Base-by-base conservation (phyloP, 2,797 vertebrate genomes). In the Apogon hyalosoma region DNA sequence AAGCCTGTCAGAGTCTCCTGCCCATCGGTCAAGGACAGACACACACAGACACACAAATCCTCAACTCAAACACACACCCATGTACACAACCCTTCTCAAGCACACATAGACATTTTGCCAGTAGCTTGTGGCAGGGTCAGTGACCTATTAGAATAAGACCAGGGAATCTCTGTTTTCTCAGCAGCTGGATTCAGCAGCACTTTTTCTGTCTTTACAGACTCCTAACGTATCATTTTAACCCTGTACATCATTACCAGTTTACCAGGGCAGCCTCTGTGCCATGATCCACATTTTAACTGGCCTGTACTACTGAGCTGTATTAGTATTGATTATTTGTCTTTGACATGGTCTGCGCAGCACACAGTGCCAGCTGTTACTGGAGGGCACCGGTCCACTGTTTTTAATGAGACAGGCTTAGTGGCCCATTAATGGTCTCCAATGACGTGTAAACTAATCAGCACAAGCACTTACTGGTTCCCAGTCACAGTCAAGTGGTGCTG, bases 1-100 rank as follows among this genome's bases (percentile, higher is more conserved):
- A 82, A 81, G 77, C 66, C 75, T 85, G 85, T 87, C 87, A 91
- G 73, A 89, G 83, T 87, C 86, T 88, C 84, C 87, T 90, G 88
- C 84, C 90, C 87, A 83, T 79, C 18, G 85, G 87, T 85, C 90
- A 92, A 90, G 87, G 88, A 73, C 84, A 82, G 72, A 81, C 73
- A 73, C 18, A 75, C 43, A 48, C 57, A 63, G 16, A 77, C 18
- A 57, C 75, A 78, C 64, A 83, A n/a, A 14, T 50, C 45, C 39
- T n/a, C 69, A 82, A 79, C 50, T 75, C 70, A 80, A 76, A 73
- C 79, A 79, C 79, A 55, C 77, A 71, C 71, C 59, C 64, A 84
- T 73, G 62, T 72, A 60, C 71, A 75, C 81, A 85, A 41, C 53
- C 60, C 65, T 68, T 78, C 71, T 77, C 57, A 74, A 75, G 67